Evolutionary conservation across 2,888 invertebrate genomes (phyloP), one percentile per base, ranked within the genome.

Genomic region (Dinocampus coccinellae): DNA sequence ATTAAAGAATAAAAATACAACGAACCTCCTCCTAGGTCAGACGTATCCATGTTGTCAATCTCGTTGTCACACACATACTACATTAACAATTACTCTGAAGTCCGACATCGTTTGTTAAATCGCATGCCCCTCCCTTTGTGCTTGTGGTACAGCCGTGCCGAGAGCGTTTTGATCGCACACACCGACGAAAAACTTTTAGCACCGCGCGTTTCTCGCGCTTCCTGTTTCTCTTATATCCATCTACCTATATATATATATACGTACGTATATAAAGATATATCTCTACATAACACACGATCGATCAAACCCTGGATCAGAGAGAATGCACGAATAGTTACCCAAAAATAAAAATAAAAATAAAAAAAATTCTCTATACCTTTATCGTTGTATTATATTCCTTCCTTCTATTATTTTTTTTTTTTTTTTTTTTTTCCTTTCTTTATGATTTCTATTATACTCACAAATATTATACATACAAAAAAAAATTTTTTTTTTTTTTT

Each of bases 51-150:
- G 86, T 85, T 87, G 87, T 84, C 86, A 87, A 87, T 87, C 85
- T 82, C 87, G 86, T 86, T 85, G 87, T 87, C 84, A 85, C 87
- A 87, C 87, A 87, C 87, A 87, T 86, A 87, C 87, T 87, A 87
- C 87, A 85, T 87, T 86, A 85, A 85, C 86, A 86, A 85, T 84
- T 84, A 87, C 84, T 86, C 82, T 83, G 81, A 85, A 85, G 85
- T 83, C 84, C 85, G 84, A 83, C 85, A 86, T 84, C 86, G 85
- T 86, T 87, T 85, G 87, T 87, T 83, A 79, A 86, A 86, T 86
- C 77, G 82, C 81, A 79, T 78, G 82, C 83, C 85, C 85, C 86
- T 84, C 85, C 85, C 82, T 83, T 79, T 78, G 67, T 62, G 70
- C 55, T 60, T 65, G 70, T 67, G 63, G 70, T 63, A 62, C 62